A percentile compares a stretch with the other conserved stretches of the same genome.
Conservation (phyloP, 2,113 vertebrate genomes). For the Origma solitaria region DNA sequence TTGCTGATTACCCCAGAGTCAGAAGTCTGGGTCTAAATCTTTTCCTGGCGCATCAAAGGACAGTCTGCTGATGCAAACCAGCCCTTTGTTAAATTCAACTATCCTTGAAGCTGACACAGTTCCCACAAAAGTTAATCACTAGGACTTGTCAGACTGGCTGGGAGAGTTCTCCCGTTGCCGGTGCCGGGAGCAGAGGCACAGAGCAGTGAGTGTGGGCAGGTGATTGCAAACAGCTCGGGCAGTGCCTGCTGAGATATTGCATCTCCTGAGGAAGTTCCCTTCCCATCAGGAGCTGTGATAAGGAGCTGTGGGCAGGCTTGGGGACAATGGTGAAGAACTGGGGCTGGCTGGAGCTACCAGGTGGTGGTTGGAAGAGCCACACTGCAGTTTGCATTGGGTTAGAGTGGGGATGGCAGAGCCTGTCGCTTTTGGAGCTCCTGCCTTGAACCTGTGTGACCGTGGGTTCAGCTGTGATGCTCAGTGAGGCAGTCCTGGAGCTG, state of each 20-base stretch:
- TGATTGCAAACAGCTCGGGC: not conserved
- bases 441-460: not conserved
- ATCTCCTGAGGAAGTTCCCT: not conserved
- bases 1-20: constrained; percentile 1
- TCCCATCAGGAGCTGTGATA: not conserved
- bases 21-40: constrained; percentile 24
- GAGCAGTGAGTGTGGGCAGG: constrained; percentile 10
- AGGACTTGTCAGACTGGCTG: constrained; percentile 42
- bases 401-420: not conserved
- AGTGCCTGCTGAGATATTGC: not conserved
- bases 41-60: constrained; percentile 39
- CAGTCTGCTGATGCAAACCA: constrained; percentile 1
- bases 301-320: not conserved
- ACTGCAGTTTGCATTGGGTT: not conserved
- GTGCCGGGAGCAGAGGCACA: not conserved
- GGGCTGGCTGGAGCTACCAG: not conserved
- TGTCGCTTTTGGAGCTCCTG: not conserved
- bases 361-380: not conserved
- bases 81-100: not conserved
- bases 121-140: constrained; percentile 44
- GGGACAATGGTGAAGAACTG: not conserved
- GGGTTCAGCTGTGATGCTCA: not conserved
- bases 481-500: not conserved
- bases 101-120: constrained; percentile 43
- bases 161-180: not conserved